These are phyloP conservation scores for Bos indicus DNA, from an alignment of 2,113 vertebrate species.

Conservation along the genomic window DNA sequence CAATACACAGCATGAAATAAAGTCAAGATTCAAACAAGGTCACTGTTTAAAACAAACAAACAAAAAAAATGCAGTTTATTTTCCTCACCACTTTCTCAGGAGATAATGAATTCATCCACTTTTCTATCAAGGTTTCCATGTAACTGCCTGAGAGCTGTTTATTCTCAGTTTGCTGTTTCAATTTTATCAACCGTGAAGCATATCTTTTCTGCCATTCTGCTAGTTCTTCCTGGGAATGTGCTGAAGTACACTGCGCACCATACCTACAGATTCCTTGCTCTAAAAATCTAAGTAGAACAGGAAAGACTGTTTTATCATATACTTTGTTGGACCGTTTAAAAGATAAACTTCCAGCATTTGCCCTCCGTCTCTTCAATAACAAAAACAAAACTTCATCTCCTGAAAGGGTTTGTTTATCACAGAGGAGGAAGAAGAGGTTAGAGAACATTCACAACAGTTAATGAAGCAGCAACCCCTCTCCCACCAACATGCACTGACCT, in stretches of 20 bases:
- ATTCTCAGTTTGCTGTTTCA: constrained; percentile 97
- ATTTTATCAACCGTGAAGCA: constrained; percentile 92
- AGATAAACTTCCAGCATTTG: constrained; percentile 28
- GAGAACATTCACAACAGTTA: not conserved
- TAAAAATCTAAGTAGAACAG: constrained; percentile 88
- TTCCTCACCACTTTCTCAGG: constrained; percentile 97
- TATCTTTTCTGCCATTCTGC: constrained; percentile 98
- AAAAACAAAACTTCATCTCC: constrained; percentile 29
- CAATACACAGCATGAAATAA: not conserved
- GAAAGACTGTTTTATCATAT: constrained; percentile 59
- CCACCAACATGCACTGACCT: not conserved
- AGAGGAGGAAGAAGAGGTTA: not conserved
- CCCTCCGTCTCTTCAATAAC: constrained; percentile 20
- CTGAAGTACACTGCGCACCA: constrained; percentile 97
- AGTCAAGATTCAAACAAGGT: constrained; percentile 44
- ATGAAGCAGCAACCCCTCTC: not conserved
- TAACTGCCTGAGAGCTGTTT: constrained; percentile 96
- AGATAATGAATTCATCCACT: constrained; percentile 99
- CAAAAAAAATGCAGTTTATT: constrained; percentile 28
- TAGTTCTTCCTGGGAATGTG: constrained; percentile 98
- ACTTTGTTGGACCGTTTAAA: constrained; percentile 28
- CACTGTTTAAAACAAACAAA: constrained; percentile 51
- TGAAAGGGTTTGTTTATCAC: not conserved
- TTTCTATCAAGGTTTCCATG: constrained; percentile 98
- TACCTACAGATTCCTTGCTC: constrained; percentile 98